These are phyloP conservation scores for Esperia sulphurella DNA, from an alignment of 2,888 invertebrate species.

Conservation along the genomic window DNA sequence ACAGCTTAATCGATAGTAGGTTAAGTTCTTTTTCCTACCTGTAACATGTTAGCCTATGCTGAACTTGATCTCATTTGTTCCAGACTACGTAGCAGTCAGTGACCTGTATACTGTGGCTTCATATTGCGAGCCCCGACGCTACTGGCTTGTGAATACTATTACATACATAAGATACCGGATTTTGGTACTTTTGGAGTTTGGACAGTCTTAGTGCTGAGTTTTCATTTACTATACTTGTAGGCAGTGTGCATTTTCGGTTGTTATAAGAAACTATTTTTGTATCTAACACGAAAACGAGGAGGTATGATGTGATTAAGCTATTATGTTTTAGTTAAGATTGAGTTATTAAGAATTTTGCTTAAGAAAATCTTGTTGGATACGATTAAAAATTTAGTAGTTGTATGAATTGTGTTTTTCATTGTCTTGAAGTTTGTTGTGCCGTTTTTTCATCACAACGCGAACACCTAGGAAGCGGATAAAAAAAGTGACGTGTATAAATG, in stretches of 20 bases:
- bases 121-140: conserved; percentile 54
- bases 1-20: not conserved
- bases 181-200: conserved; percentile 50
- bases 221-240: conserved; percentile 55
- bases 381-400: conserved; percentile 73
- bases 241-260: conserved; percentile 70
- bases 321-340: conserved; percentile 69
- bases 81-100: conserved; percentile 50
- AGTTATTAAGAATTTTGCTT: conserved; percentile 63
- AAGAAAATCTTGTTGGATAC: conserved; percentile 74
- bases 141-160: conserved; percentile 65
- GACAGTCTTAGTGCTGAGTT: conserved; percentile 49
- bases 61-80: conserved; percentile 32
- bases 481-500: too few relatives aligned
- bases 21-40: not conserved
- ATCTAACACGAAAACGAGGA: conserved; percentile 59
- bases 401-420: conserved; percentile 31
- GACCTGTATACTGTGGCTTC: conserved; percentile 58
- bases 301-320: conserved; percentile 59
- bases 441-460: too few relatives aligned
- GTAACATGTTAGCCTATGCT: not conserved
- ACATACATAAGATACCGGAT: conserved; percentile 44
- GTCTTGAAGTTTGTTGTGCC: too few relatives aligned
- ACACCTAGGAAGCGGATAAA: too few relatives aligned
- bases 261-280: conserved; percentile 73